These are phyloP conservation scores for Pipistrellus kuhlii DNA, from an alignment of 2,797 vertebrate genomes.

Conservation along the genomic window DNA sequence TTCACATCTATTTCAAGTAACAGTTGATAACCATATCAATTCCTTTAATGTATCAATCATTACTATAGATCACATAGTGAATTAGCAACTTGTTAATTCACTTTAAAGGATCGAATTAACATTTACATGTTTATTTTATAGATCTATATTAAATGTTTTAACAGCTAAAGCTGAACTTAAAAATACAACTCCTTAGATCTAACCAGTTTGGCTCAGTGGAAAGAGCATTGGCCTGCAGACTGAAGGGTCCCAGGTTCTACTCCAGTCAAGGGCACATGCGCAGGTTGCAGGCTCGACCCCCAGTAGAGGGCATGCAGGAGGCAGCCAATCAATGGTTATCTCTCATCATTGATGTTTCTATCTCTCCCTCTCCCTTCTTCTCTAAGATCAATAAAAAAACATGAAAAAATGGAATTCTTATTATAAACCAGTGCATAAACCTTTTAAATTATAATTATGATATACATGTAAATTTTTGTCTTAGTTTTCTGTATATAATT, in stretches of 20 bases:
- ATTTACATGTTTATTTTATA: not conserved
- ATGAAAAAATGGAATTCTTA: not conserved
- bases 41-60: slow-evolving; percentile 25
- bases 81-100: slow-evolving; percentile 39
- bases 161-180: slow-evolving; percentile 14
- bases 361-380: no score
- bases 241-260: no score
- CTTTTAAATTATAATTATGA: not conserved
- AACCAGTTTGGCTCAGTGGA: no score
- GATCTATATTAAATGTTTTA: slow-evolving; percentile 14
- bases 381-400: no score
- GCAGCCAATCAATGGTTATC: no score
- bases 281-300: no score
- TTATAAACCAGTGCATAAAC: slow-evolving; percentile 40
- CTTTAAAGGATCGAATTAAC: slow-evolving; percentile 15
- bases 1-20: slow-evolving; percentile 40
- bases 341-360: no score
- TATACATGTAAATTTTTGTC: not conserved
- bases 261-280: no score
- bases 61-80: slow-evolving; percentile 22
- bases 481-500: not conserved
- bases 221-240: no score
- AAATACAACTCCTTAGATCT: not conserved
- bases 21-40: not conserved
- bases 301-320: no score